phyloP scores from a whole-genome alignment of 2,113 vertebrate genomes.

The Peucedramus taeniatus region DNA sequence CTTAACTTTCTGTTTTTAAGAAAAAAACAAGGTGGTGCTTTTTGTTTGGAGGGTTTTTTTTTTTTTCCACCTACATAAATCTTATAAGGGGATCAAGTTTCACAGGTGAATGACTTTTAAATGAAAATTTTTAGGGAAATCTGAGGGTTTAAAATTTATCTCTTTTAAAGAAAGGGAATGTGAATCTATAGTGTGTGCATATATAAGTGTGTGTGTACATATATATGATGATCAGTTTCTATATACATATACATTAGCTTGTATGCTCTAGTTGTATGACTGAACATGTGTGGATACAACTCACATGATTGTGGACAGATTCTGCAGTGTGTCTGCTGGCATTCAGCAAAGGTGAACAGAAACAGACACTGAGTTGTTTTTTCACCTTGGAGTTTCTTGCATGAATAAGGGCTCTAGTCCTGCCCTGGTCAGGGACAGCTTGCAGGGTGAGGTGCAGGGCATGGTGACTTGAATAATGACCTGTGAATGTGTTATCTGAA shows the following conservation, averaged over 20 bases:
- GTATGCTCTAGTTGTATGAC: rapidly evolving
- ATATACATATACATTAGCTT: not conserved
- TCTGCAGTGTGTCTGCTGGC: not conserved
- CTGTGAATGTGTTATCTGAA: not conserved
- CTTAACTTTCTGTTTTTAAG: not conserved
- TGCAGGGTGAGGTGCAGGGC: not conserved
- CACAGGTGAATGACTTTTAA: not conserved
- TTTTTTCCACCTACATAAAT: rapidly evolving
- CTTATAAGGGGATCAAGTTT: not conserved
- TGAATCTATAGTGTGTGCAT: not conserved
- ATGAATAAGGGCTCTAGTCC: not conserved
- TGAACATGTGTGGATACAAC: not conserved
- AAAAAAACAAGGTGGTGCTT: not conserved
- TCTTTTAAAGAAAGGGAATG: not conserved
- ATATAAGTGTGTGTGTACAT: rapidly evolving
- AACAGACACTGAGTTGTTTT: not conserved
- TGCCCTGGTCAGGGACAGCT: not conserved
- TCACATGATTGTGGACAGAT: not conserved
- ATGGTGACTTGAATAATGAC: not conserved
- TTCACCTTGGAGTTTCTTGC: not conserved
- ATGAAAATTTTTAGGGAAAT: not conserved
- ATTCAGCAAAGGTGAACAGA: not conserved
- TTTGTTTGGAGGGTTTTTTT: rapidly evolving
- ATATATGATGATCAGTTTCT: not conserved
- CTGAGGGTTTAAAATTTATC: not conserved